phyloP scores from a whole-genome alignment of 2,888 invertebrate species.

The Leucophora obtusa region DNA sequence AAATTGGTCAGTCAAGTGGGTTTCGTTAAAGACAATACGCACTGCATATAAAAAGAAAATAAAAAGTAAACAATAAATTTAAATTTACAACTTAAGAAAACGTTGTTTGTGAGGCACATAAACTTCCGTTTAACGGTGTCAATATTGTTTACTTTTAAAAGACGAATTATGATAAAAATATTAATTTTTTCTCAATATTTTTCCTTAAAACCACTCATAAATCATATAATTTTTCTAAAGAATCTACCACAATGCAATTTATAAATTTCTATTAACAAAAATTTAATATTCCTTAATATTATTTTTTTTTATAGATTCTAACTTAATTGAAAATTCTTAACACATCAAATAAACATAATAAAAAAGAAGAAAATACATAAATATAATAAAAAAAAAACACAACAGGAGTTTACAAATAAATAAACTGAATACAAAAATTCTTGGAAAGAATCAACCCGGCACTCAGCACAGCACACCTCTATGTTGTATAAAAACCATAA shows the following conservation, averaged over 20 bases:
- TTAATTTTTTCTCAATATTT: not conserved
- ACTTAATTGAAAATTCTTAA: constrained; percentile 52
- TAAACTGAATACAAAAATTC: constrained; percentile 38
- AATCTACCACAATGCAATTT: not conserved
- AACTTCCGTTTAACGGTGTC: constrained; percentile 55
- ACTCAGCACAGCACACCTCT: not conserved
- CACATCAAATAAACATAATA: constrained; percentile 25
- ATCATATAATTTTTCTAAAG: constrained; percentile 41
- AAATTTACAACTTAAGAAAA: not conserved
- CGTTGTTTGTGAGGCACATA: not conserved
- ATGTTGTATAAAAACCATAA: constrained; percentile 19
- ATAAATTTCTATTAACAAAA: constrained; percentile 26
- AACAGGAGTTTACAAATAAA: constrained; percentile 46
- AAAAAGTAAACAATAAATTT: not conserved
- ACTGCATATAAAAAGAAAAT: not conserved
- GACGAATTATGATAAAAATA: constrained; percentile 8
- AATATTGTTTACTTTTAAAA: constrained; percentile 16
- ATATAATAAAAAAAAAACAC: constrained; percentile 32
- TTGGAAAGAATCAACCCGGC: constrained; percentile 16
- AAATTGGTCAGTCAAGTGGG: constrained; percentile 34
- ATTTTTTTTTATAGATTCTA: constrained; percentile 11
- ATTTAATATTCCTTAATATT: constrained; percentile 41
- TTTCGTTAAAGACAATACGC: constrained; percentile 20
- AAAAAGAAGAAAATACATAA: constrained; percentile 34
- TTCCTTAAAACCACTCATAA: constrained; percentile 31